Evolutionary conservation across 1,140 invertebrate genomes (phyloP).

Genomic region (Amyelois transitella): DNA sequence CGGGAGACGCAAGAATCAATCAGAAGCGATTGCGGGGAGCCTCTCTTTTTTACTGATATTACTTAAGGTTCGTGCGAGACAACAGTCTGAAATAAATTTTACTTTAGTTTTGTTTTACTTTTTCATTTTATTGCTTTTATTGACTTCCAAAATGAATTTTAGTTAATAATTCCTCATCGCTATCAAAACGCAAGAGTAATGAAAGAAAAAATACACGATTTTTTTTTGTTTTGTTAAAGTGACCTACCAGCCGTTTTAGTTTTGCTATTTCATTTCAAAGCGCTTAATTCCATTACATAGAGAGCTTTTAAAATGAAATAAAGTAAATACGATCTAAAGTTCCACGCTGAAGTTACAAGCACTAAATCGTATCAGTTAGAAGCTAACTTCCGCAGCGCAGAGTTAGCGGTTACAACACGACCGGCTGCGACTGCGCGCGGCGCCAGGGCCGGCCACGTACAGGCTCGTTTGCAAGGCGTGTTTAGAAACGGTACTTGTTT

Average conservation of each 20-base stretch:
- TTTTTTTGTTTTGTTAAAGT: too few relatives aligned
- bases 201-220: too few relatives aligned
- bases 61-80: background rate
- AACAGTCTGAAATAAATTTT: too few relatives aligned
- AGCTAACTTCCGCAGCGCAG: background rate
- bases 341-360: background rate
- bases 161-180: too few relatives aligned
- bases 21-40: conserved; percentile 28
- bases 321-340: background rate
- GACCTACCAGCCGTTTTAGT: too few relatives aligned
- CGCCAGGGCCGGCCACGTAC: background rate
- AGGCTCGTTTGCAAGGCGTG: too few relatives aligned
- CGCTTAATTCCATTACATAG: background rate
- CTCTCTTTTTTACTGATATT: conserved; percentile 12
- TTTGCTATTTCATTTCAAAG: too few relatives aligned
- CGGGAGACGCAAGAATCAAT: conserved; percentile 34
- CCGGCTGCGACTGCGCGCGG: background rate
- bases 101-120: too few relatives aligned
- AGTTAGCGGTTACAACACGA: background rate
- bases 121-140: too few relatives aligned
- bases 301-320: background rate
- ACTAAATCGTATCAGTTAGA: background rate
- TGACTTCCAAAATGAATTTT: too few relatives aligned
- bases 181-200: too few relatives aligned
- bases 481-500: too few relatives aligned